These are phyloP conservation scores for Muscicapa comitata DNA, from an alignment of 2,797 vertebrate species.

Conservation along the genomic window DNA sequence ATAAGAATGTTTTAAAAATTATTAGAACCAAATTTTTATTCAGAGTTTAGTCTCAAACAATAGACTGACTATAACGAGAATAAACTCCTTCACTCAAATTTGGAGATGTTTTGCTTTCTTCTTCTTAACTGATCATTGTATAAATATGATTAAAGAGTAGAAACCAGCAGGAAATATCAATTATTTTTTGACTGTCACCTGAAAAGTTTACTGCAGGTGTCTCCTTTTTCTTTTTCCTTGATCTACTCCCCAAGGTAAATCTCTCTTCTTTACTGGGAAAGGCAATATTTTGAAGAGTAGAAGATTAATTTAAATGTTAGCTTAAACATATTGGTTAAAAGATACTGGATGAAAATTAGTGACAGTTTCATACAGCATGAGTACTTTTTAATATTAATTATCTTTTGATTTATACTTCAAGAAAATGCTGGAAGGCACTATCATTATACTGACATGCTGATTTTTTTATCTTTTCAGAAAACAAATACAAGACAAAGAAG, in stretches of 20 bases:
- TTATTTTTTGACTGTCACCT: not conserved
- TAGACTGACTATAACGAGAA: not conserved
- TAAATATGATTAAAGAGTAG: not conserved
- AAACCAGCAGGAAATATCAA: not conserved
- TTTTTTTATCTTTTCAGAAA: not conserved
- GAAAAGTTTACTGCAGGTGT: not conserved
- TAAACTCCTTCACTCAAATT: not conserved
- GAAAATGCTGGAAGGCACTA: not conserved
- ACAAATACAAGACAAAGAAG: not conserved
- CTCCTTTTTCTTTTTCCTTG: not conserved
- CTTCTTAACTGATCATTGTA: not conserved
- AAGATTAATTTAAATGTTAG: not conserved
- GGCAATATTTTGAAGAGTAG: not conserved
- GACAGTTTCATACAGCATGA: not conserved
- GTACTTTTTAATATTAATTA: not conserved
- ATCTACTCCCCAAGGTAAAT: not conserved
- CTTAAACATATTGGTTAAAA: not conserved
- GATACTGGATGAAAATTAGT: not conserved
- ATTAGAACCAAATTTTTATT: not conserved
- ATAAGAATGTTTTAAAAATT: not conserved
- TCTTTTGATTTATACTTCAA: not conserved
- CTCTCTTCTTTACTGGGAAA: not conserved
- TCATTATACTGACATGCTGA: not conserved
- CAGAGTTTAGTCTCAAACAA: not conserved
- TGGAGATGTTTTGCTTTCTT: not conserved